Evolutionary conservation across 2,888 invertebrate genomes (phyloP), one percentile per base, ranked within the genome.

Genomic region (Hololepta plana): DNA sequence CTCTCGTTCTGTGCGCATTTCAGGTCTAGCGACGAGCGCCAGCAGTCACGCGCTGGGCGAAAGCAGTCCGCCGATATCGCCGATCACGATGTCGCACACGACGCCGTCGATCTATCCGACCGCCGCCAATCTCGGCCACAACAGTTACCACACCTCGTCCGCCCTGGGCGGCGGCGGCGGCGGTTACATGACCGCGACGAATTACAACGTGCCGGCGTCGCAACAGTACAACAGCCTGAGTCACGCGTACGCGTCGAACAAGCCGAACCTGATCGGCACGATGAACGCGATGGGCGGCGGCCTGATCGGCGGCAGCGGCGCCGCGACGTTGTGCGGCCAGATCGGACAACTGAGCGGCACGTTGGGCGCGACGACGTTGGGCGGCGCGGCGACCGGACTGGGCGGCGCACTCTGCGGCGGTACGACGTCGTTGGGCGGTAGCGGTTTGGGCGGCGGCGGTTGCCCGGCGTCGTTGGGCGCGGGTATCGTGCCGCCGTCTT

Each of bases 21-120:
- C 12, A 32, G 39, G 39, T 21, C 24, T 39, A 15, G 38, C 39
- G 44, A 62, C 69, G 35, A 73, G 72, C 46, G 67, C 72, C 35
- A 73, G 72, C 39, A 73, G 67, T 44, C 73, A 73, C 57, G 72
- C 67, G 32, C 54, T 72, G 38, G 67, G 72, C 39, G 72, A 72
- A 38, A 67, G 59, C 44, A 68, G 65, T 45, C 69, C 67, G 28
- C 68, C 66, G 41, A 44, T 55, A 20, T 54, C 54, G 12, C 55
- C 55, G 14, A 55, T 55, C 24, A 54, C 54, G 11, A 55, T 55
- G 54, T 55, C 54, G 21, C 54, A 55, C 35, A 55, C 55, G 14
- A 55, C 53, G n/a, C 55, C 54, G 23, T 53, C 53, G 30, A 49
- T 55, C 21, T 55, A 53, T 55, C 68, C 55, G 50, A 64, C 46